Base-by-base conservation (phyloP, 1,140 invertebrate genomes). In the Spodoptera frugiperda region DNA sequence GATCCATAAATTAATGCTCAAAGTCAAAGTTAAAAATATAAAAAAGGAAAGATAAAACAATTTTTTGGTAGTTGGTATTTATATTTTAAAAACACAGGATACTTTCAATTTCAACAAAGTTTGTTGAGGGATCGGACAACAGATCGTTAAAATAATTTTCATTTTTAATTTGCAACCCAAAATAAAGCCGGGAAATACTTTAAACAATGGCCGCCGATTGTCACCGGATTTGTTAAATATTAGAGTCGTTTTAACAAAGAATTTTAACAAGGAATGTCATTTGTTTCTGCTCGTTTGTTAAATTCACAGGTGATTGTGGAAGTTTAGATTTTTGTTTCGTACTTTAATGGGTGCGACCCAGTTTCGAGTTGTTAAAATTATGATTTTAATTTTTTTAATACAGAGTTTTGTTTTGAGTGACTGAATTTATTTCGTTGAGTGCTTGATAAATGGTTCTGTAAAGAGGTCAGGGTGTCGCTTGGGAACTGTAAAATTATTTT, bases 291-390 rank as follows among this genome's bases (percentile, higher is more conserved):
- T 14, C 19, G 17, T 57, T 72, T 59, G 39, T 72, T 44, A 72
- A 72, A 10, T 72, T 72, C 39, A 72, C 70, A 72, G 70, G 70
- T 72, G 70, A 72, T 72, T 72, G 54, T 54, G 54, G 54, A 72
- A 72, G 70, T 72, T 72, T 72, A 48, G 53, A 72, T 46, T 72
- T 71, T 59, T 72, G 70, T 72, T 72, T 55, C 39, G 17, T 14
- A n/a, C 70, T 59, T 72, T 72, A 72, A 59, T 72, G 53, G 39
- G n/a, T 39, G 17, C 54, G 33, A 57, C 53, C 70, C 70, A 71
- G 53, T 71, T 39, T 55, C 25, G 68, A 72, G 33, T 59, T 72
- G n/a, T 72, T 55, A 59, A 59, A 59, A 59, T 59, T 46, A 59
- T 72, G 59, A 72, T 72, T 59, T 59, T 59, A 57, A 57, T 30